phyloP scores from a whole-genome alignment of 2,888 invertebrate species.

The Brachyopa scutellaris region DNA sequence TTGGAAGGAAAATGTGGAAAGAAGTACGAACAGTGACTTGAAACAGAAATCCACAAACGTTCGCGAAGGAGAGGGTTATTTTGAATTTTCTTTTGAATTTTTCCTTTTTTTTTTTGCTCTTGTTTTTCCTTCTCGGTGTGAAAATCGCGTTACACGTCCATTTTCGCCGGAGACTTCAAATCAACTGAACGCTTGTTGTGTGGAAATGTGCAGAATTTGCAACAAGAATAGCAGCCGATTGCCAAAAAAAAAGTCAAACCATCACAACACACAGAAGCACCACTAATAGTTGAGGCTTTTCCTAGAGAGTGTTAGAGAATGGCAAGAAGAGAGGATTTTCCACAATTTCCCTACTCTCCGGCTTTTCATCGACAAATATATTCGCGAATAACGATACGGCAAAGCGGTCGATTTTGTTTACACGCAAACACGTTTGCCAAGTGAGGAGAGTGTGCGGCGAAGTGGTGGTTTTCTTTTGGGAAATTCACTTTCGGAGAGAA shows the following conservation, averaged over 20 bases:
- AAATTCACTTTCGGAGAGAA: slow-evolving; percentile 25
- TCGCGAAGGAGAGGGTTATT: slow-evolving; percentile 42
- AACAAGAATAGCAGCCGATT: slow-evolving; percentile 35
- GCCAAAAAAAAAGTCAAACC: slow-evolving; percentile 41
- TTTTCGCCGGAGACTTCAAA: slow-evolving; percentile 68
- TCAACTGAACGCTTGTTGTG: slow-evolving; percentile 61
- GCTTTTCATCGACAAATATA: slow-evolving; percentile 53
- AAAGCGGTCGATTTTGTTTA: slow-evolving; percentile 69
- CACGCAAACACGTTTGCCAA: slow-evolving; percentile 49
- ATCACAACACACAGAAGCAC: slow-evolving; percentile 5
- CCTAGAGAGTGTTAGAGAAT: slow-evolving; percentile 5
- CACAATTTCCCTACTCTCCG: slow-evolving; percentile 65
- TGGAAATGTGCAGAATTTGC: slow-evolving; percentile 66
- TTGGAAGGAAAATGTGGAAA: neutral
- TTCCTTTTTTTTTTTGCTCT: slow-evolving; percentile 4
- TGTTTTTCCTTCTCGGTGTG: slow-evolving; percentile 35
- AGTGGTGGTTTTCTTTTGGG: slow-evolving; percentile 4
- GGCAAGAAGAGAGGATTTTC: slow-evolving; percentile 20
- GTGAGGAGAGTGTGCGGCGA: slow-evolving; percentile 14
- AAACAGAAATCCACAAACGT: slow-evolving; percentile 38
- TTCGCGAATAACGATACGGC: slow-evolving; percentile 25
- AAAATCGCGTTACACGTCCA: slow-evolving; percentile 71
- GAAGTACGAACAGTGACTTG: neutral
- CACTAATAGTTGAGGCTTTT: slow-evolving; percentile 43
- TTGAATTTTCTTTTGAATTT: slow-evolving; percentile 15